A percentile compares a stretch with the other conserved stretches of the same genome.
phyloP scores from a whole-genome alignment of 2,113 vertebrate species.

The Caranx melampygus region DNA sequence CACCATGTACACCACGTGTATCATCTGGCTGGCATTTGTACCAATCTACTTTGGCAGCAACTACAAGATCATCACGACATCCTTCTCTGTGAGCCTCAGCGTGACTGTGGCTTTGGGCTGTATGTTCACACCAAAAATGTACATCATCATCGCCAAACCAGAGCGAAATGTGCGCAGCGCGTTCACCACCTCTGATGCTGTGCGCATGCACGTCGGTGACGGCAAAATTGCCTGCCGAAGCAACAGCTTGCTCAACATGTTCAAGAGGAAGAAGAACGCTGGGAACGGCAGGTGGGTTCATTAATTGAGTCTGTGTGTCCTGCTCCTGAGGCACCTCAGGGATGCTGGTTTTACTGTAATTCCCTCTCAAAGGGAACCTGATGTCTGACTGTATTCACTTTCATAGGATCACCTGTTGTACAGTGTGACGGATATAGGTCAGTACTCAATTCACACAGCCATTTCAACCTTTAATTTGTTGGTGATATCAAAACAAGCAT shows the following conservation, averaged over 20 bases:
- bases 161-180: slow-evolving; percentile 98
- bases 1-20: slow-evolving; percentile 99
- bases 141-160: slow-evolving; percentile 97
- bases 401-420: slow-evolving; percentile 69
- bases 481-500: slow-evolving; percentile 76
- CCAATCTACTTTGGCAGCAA: slow-evolving; percentile 99
- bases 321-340: slow-evolving; percentile 77
- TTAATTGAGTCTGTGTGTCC: slow-evolving; percentile 62
- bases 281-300: slow-evolving; percentile 92
- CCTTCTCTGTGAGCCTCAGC: slow-evolving; percentile 97
- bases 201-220: slow-evolving; percentile 98
- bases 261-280: slow-evolving; percentile 95
- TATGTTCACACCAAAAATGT: slow-evolving; percentile 99
- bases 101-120: slow-evolving; percentile 97
- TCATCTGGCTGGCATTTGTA: slow-evolving; percentile 98
- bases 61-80: slow-evolving; percentile 99
- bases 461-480: slow-evolving; percentile 62
- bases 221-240: slow-evolving; percentile 94
- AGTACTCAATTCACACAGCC: slow-evolving; percentile 74
- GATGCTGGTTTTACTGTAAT: slow-evolving; percentile 70
- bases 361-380: slow-evolving; percentile 63
- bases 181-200: slow-evolving; percentile 97
- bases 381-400: slow-evolving; percentile 69
- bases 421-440: slow-evolving; percentile 76
- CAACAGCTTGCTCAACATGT: slow-evolving; percentile 96